Conservation (phyloP, 2,888 invertebrate genomes). For the Pseudolycoriella hygida region DNA sequence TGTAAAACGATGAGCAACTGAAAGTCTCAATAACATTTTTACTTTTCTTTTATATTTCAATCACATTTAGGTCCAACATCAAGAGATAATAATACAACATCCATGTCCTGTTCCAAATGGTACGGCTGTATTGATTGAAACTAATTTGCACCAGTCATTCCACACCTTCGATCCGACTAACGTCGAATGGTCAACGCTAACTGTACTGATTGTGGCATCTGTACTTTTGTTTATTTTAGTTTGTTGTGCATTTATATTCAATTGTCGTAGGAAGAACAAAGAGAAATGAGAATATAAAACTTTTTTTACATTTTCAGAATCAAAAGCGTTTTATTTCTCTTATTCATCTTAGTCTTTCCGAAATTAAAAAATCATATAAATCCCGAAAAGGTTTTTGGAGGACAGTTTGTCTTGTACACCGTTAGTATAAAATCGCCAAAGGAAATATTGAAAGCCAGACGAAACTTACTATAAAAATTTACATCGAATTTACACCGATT, state of each 20-base stretch:
- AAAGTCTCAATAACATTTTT: not conserved
- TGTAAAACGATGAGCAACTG: too few relatives aligned
- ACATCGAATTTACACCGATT: too few relatives aligned
- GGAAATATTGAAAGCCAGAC: too few relatives aligned
- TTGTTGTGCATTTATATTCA: constrained; percentile 40
- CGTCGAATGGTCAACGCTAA: constrained; percentile 36
- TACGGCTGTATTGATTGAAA: constrained; percentile 43
- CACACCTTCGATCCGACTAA: constrained; percentile 33
- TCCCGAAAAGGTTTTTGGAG: too few relatives aligned
- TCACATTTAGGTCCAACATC: constrained; percentile 50
- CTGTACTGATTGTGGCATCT: constrained; percentile 43
- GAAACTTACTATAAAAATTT: too few relatives aligned
- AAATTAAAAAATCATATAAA: too few relatives aligned
- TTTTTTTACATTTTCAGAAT: too few relatives aligned
- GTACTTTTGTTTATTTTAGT: constrained; percentile 39
- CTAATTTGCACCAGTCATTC: constrained; percentile 32
- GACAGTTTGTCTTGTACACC: too few relatives aligned
- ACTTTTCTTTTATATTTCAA: not conserved
- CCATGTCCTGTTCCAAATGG: constrained; percentile 69
- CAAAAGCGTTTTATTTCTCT: too few relatives aligned
- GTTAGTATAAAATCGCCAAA: too few relatives aligned
- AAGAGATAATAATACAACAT: constrained; percentile 72
- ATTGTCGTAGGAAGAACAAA: constrained; percentile 15
- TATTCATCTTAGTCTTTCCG: too few relatives aligned
- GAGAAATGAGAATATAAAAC: too few relatives aligned